phyloP scores from a whole-genome alignment of 2,888 invertebrate species.

The Tryphoninae sp. region DNA sequence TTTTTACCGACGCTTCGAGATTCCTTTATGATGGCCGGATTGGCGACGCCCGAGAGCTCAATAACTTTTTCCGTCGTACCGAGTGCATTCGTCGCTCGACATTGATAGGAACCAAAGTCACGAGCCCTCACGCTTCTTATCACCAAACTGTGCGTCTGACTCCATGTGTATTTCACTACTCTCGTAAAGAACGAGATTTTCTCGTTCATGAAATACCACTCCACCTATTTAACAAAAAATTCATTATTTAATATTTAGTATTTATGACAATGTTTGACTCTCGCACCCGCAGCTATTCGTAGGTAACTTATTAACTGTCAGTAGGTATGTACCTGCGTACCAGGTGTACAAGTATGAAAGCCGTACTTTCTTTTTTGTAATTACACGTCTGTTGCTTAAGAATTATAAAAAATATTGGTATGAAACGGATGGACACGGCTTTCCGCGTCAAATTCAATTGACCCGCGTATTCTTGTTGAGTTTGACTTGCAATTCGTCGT shows the following conservation, averaged over 20 bases:
- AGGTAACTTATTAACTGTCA: no score
- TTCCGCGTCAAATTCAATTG: no score
- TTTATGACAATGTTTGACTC: no score
- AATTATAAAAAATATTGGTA: no score
- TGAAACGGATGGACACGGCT: no score
- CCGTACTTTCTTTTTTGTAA: no score
- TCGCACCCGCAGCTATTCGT: no score
- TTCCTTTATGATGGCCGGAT: slow-evolving; percentile 86
- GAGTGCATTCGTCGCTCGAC: slow-evolving; percentile 88
- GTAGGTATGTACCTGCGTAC: no score
- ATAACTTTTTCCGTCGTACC: slow-evolving; percentile 88
- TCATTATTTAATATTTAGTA: background rate
- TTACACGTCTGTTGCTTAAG: no score
- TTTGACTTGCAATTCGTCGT: no score
- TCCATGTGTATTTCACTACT: slow-evolving; percentile 82
- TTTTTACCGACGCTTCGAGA: slow-evolving; percentile 81
- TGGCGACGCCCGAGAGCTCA: slow-evolving; percentile 89
- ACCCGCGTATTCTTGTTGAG: no score
- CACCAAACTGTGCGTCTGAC: slow-evolving; percentile 85
- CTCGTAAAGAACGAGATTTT: slow-evolving; percentile 72
- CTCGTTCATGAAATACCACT: slow-evolving; percentile 78
- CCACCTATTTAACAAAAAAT: slow-evolving; percentile 71
- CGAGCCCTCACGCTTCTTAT: slow-evolving; percentile 86
- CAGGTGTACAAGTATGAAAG: no score
- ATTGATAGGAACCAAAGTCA: slow-evolving; percentile 91